These are phyloP conservation scores for Macrosoma leucophasiata DNA, from an alignment of 2,888 invertebrate genomes.

Conservation along the genomic window DNA sequence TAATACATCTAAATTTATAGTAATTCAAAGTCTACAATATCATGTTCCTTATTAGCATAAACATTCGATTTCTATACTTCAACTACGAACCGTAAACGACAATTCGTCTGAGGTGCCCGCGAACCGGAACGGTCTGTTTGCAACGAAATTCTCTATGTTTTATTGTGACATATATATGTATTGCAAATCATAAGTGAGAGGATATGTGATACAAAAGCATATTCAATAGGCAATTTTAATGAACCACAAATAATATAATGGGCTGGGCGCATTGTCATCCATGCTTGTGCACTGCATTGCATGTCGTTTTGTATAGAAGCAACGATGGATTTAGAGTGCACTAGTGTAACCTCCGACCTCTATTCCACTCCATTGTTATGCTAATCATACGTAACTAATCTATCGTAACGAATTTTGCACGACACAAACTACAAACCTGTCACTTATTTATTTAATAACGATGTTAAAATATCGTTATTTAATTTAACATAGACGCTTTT, in stretches of 20 bases:
- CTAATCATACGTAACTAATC: slow-evolving; percentile 49
- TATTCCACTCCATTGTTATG: slow-evolving; percentile 57
- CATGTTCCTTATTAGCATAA: slow-evolving; percentile 38
- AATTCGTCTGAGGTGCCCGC: slow-evolving; percentile 39
- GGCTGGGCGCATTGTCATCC: slow-evolving; percentile 63
- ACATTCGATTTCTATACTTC: slow-evolving; percentile 39
- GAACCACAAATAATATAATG: slow-evolving; percentile 46
- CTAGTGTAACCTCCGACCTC: slow-evolving; percentile 58
- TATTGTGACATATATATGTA: slow-evolving; percentile 25
- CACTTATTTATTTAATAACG: slow-evolving; percentile 8
- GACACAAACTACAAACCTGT: slow-evolving; percentile 8
- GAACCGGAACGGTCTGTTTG: slow-evolving; percentile 39
- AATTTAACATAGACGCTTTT: too few relatives aligned
- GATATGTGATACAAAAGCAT: too few relatives aligned
- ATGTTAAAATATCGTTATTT: too few relatives aligned
- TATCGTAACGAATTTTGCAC: slow-evolving; percentile 25
- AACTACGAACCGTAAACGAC: slow-evolving; percentile 27
- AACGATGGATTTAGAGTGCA: slow-evolving; percentile 62
- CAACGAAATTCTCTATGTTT: slow-evolving; percentile 28
- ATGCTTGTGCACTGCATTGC: slow-evolving; percentile 39
- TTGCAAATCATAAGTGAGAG: slow-evolving; percentile 41
- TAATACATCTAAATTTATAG: slow-evolving; percentile 13
- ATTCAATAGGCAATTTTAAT: slow-evolving; percentile 33
- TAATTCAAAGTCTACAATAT: slow-evolving; percentile 16
- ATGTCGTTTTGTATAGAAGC: too few relatives aligned